Evolutionary conservation across 2,797 vertebrate species (phyloP).

Genomic region (Enteromius unitaeniatus): DNA sequence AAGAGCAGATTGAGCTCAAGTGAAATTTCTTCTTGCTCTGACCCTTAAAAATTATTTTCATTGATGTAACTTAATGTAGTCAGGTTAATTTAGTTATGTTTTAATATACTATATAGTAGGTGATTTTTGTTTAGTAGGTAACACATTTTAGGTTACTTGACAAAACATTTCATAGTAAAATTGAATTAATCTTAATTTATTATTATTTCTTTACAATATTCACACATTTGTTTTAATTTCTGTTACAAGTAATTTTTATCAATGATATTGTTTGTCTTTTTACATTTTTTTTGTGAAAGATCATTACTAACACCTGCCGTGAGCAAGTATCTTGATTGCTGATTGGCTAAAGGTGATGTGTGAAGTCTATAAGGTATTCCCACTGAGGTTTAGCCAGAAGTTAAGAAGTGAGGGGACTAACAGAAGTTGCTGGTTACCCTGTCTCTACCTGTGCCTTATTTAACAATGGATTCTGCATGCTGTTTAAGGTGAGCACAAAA

Average conservation of each 20-base stretch:
- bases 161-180: background rate
- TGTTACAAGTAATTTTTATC: background rate
- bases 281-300: background rate
- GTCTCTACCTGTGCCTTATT: background rate
- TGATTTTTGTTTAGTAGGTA: background rate
- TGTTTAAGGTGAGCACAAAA: background rate
- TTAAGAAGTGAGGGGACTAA: background rate
- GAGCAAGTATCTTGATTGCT: background rate
- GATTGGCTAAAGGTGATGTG: conserved; percentile 8
- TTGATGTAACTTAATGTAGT: background rate
- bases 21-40: background rate
- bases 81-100: background rate
- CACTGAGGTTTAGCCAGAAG: background rate
- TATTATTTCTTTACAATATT: background rate
- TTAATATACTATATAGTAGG: background rate
- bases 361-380: background rate
- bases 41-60: too few relatives aligned
- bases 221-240: background rate
- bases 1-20: background rate
- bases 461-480: background rate
- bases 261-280: background rate
- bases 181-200: background rate
- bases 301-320: conserved; percentile 39
- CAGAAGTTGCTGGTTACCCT: background rate
- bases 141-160: background rate